Evolutionary conservation across 2,113 vertebrate species (phyloP).

Genomic region (Pithys albifrons): DNA sequence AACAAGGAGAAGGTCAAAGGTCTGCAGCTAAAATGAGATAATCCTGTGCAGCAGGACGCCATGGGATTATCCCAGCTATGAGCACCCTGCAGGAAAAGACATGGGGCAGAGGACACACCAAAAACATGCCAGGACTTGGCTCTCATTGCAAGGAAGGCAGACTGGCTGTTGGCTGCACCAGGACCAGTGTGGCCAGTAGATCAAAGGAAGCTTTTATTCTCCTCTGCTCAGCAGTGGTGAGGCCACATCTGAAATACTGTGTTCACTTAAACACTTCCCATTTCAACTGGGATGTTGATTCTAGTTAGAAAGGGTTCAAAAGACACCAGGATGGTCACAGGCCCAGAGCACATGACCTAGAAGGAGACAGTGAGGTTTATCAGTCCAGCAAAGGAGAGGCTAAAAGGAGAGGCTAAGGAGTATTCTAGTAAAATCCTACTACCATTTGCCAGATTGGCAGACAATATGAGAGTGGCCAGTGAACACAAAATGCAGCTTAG

Average conservation of each 20-base stretch:
- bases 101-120: neutral
- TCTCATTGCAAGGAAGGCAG: neutral
- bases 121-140: neutral
- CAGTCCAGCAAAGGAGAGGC: neutral
- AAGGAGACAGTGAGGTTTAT: neutral
- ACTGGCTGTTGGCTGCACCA: neutral
- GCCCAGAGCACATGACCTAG: neutral
- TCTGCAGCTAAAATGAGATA: neutral
- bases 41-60: neutral
- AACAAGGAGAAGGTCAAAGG: neutral
- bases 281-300: neutral
- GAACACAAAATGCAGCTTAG: neutral
- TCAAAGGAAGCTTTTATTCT: neutral
- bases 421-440: neutral
- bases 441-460: neutral
- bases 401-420: neutral
- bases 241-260: neutral
- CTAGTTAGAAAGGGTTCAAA: neutral
- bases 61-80: accelerated
- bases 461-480: neutral
- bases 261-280: neutral
- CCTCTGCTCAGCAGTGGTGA: neutral
- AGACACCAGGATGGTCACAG: neutral
- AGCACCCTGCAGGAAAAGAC: neutral
- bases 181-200: neutral